Evolutionary conservation across 35 echinoderm and acorn worm genomes (phyloP), one percentile per base, ranked within the genome.

Genomic region (Diadema setosum): DNA sequence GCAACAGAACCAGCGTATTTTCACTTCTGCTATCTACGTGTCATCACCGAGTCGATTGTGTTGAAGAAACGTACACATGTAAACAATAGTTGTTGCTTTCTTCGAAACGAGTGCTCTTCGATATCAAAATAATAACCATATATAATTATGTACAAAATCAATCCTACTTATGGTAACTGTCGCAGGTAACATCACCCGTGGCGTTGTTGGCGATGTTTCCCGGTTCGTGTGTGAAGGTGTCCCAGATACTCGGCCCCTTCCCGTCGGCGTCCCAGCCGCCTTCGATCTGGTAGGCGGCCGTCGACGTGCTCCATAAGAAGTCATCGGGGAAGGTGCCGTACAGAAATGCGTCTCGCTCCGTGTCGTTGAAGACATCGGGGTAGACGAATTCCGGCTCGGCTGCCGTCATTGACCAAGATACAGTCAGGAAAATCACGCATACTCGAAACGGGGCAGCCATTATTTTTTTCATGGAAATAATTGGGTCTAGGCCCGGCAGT

Each of bases 191-290:
- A 69, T 98, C 86, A 30, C 96, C 96, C 30, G 57, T 98, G 46
- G 88, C 43, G 27, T 58, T 46, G 8, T 85, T 55, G 61, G 76
- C 55, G 32, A 90, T 89, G 11, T 86, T 46, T n/a, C 86, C 85
- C 26, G 29, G n/a, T 34, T 67, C 63, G 18, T 84, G 49, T 5
- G 50, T 46, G 48, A 94, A 98, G 15, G 58, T 87, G 46, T 98
- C 96, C 96, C 96, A 98, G 64, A 98, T 98, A 39, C 92, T 98
- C 6, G 44, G 44, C 29, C 96, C 96, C 55, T 98, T 98, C 30
- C 85, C 89, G 73, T 98, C 96, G 26, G 84, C 92, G 46, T 89
- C 44, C 96, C 96, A 98, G 15, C 88, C 96, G 1, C 96, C 96
- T 86, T 98, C 92, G n/a, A 94, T 90, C 83, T 97, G 95, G 46